Evolutionary conservation across 2,888 invertebrate genomes (phyloP), one percentile per base, ranked within the genome.

Genomic region (Amphipyra tragopoginis): DNA sequence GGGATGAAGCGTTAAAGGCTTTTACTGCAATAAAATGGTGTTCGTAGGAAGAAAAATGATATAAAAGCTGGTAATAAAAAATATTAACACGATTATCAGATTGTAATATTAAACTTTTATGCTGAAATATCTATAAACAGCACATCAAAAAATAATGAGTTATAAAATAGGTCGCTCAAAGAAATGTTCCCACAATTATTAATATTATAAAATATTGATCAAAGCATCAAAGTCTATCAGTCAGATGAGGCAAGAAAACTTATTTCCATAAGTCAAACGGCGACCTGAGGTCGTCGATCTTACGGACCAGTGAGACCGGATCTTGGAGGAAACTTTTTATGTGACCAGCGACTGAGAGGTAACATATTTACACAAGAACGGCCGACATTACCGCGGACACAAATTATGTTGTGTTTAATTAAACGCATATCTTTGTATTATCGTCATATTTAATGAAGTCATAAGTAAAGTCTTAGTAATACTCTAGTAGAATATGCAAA

Each of bases 241-340:
- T 86, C 83, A 86, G 84, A 81, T 88, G 88, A 81, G 79, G 86
- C 87, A 88, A 89, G 90, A 91, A 90, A 91, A 91, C 84, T 87
- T 85, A 93, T 93, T 93, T 93, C 91, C 93, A 94, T 93, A 94
- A 93, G 93, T 91, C 92, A 93, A 93, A 90, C 90, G 79, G 88
- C 90, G 84, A 86, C 81, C 82, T 73, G 90, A 87, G 94, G 93
- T 94, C 94, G 88, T 91, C 90, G 94, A 87, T 91, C 93, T 90
- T 84, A 79, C 87, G 73, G 88, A 93, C 91, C 90, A 86, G 93
- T 89, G 88, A 63, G 92, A 93, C 94, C 93, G 93, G 94, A 89
- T 93, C 89, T 89, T 77, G 64, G 84, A 89, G 88, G 89, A 89
- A 82, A 86, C 87, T 91, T 93, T 94, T 93, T 92, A 91, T 91